phyloP scores from a whole-genome alignment of 2,888 invertebrate genomes.

The Dryadula phaetusa region DNA sequence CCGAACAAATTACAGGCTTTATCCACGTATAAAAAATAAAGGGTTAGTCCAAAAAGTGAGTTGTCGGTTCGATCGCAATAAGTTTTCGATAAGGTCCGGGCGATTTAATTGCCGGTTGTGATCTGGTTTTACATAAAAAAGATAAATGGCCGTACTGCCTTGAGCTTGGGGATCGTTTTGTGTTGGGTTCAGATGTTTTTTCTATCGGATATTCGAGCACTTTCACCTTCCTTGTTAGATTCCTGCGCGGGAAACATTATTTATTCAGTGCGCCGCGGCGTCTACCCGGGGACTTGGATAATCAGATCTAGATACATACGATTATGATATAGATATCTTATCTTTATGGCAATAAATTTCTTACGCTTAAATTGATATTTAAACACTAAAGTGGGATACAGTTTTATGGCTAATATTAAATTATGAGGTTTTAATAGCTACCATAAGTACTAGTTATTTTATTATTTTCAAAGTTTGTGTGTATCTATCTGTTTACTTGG shows the following conservation, averaged over 20 bases:
- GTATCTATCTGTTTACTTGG: no score
- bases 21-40: conserved; percentile 79
- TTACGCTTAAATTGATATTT: conserved; percentile 45
- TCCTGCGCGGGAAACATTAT: conserved; percentile 61
- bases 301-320: conserved; percentile 74
- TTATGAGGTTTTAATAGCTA: background rate
- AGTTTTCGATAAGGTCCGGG: conserved; percentile 83
- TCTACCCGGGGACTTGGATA: conserved; percentile 63
- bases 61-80: conserved; percentile 82
- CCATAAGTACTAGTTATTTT: background rate
- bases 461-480: background rate
- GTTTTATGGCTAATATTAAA: conserved; percentile 12
- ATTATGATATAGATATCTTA: conserved; percentile 63
- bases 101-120: conserved; percentile 84
- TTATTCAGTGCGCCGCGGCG: conserved; percentile 66
- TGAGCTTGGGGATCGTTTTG: conserved; percentile 75
- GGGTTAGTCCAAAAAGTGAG: conserved; percentile 84
- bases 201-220: conserved; percentile 70
- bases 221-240: conserved; percentile 74
- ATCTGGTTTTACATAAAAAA: conserved; percentile 84
- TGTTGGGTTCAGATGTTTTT: conserved; percentile 73
- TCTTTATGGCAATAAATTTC: conserved; percentile 53
- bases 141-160: conserved; percentile 79
- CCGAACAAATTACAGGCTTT: conserved; percentile 82
- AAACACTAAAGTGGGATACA: conserved; percentile 34